Evolutionary conservation across 2,113 vertebrate genomes (phyloP), one percentile per base, ranked within the genome.

Genomic region (Chelonoidis abingdonii): DNA sequence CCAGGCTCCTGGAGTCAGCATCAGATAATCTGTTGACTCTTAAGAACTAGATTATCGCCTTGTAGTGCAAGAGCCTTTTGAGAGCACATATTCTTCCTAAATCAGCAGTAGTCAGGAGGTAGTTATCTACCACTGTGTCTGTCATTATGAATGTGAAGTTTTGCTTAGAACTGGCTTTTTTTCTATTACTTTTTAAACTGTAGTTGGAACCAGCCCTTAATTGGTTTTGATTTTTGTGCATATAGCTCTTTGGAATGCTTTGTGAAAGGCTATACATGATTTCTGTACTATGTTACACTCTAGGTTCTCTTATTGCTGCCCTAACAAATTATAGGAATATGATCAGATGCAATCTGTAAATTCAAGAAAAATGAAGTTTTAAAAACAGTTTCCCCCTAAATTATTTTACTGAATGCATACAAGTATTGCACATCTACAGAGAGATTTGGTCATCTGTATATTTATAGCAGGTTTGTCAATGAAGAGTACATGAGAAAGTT

Each of bases 301-400:
- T 17, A 7, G 44, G 9, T 8, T 89, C 92, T 76, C 44, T 82
- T 90, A 56, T 56, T 86, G 16, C 10, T n/a, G 8, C 10, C 21
- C 35, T 75, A 59, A 72, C 50, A 89, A 16, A 2, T 80, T 91
- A 50, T 10, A 5, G 8, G 9, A 89, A 75, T 4, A 10, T 24
- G 38, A 89, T 95, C 85, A 83, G 94, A 96, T 52, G 3, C 25
- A 83, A 59, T 29, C 78, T 88, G 9, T 54, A 96, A 38, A 75
- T 92, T 75, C 80, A 87, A 59, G 21, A 87, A 35, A 86, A 83
- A 88, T 83, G 10, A 56, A 24, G 59, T 38, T 78, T 31, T 83
- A 86, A 93, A 92, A 84, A 38, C 69, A 19, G 31, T 38, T 76
- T 82, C 5, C 29, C 76, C 57, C 80, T 53, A 62, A 80, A 92